These are phyloP conservation scores for Delichon dasypus DNA, from an alignment of 2,797 vertebrate genomes.

Conservation along the genomic window DNA sequence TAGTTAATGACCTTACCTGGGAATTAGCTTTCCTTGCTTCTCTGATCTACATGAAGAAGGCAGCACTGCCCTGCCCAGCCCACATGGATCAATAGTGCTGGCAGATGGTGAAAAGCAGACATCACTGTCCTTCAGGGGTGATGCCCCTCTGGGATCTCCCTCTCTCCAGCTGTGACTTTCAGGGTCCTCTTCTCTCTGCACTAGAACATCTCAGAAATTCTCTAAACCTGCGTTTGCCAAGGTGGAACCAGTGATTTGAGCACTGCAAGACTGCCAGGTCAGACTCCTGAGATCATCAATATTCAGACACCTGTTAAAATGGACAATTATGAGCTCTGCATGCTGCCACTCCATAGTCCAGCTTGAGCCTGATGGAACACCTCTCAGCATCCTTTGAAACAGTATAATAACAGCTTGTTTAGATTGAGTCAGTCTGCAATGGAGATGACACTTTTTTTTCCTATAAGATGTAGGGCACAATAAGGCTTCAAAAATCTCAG, in stretches of 20 bases:
- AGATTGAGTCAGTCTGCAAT: not conserved
- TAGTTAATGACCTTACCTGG: not conserved
- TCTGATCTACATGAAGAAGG: not conserved
- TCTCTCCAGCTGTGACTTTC: not conserved
- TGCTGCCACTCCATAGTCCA: not conserved
- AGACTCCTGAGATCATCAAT: not conserved
- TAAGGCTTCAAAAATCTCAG: not conserved
- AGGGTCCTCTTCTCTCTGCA: not conserved
- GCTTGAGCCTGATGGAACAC: not conserved
- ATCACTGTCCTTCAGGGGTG: too few species aligned
- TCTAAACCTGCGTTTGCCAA: not conserved
- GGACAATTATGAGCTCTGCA: not conserved
- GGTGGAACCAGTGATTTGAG: not conserved
- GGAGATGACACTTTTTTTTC: not conserved
- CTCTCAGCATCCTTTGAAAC: not conserved
- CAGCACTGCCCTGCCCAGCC: not conserved
- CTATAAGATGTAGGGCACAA: not conserved
- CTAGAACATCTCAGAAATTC: not conserved
- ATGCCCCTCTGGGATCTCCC: not conserved
- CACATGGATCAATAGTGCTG: not conserved
- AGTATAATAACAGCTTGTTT: not conserved
- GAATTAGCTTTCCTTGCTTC: not conserved
- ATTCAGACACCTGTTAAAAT: not conserved
- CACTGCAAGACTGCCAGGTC: not conserved
- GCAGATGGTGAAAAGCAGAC: not conserved